Evolutionary conservation across 2,797 vertebrate species (phyloP), one percentile per base, ranked within the genome.

Genomic region (Sternotherus odoratus): DNA sequence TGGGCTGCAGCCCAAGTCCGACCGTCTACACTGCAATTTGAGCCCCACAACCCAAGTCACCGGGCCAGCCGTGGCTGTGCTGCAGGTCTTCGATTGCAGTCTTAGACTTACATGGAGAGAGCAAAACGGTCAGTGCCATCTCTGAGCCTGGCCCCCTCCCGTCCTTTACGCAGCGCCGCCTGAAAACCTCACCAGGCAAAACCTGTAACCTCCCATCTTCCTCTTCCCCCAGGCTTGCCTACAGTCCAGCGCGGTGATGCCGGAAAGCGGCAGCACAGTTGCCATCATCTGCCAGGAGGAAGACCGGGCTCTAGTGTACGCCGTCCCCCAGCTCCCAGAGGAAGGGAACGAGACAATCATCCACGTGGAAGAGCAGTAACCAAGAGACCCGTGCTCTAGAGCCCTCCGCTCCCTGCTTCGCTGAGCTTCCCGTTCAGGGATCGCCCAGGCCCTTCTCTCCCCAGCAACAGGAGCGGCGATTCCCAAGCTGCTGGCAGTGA

Each of bases 201-300:
- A 82, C 3, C 46, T 79, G 15, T 43, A 46, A 15, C 33, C 17
- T 66, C 53, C 54, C 26, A 21, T 8, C 36, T 19, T 4, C 4
- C 26, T 21, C 39, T 26, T 26, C n/a, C 24, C 9, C 46, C 91
- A 98, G 98, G 97, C 97, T 1, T 98, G 96, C 81, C 39, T 98
- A 2, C 97, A 98, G 95, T 97, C 95, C 3, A 97, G 95, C 24
- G 92, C 91, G 2, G 86, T 93, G 0, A 80, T 95, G 82, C 87
- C 97, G 0, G 97, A 98, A 3, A 95, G 94, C 1, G 96, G 97
- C 0, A 94, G 97, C 60, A 97, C 98, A 0, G 98, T 99, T 50
- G 96, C 98, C 56, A 98, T 98, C 91, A 98, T 98, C 97, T 98
- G 98, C 17, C 98, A 97, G 83, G 97, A 98, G 39, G 97, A 98